Evolutionary conservation across 2,113 vertebrate species (phyloP), one percentile per base, ranked within the genome.

Genomic region (Fregata magnificens): DNA sequence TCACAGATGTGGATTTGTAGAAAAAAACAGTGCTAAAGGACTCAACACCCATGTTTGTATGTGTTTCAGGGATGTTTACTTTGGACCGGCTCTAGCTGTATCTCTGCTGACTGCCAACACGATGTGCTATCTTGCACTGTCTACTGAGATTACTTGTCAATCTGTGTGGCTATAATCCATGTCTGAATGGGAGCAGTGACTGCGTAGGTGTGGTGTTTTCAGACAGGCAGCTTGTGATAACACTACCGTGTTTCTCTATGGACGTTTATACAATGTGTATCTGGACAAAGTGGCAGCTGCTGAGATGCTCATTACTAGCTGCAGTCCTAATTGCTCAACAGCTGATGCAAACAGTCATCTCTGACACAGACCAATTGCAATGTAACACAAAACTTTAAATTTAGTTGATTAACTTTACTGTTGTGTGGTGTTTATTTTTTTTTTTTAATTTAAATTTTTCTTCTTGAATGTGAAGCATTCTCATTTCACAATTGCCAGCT

Each of bases 1-100:
- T 82, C 36, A 13, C 11, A 29, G 50, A 12, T 49, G 13, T 65
- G 86, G 21, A 26, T 86, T 76, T 90, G 62, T 56, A 18, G 22
- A 79, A 36, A 25, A 90, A 28, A 67, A 5, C n/a, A 25, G 18
- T 16, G 26, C 71, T 59, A 1, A 69, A 69, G 53, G 49, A 47
- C 62, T 67, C 38, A 6, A 22, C 16, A 5, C 10, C 14, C 31
- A 11, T 1, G 0, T 63, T n/a, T 38, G 10, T n/a, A 0, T 36
- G 5, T 5, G 7, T 53, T 79, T 70, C 32, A 38, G 38, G 61
- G 34, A 7, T 69, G 31, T 53, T 90, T 72, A 14, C 42, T 52
- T 69, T 31, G 72, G n/a, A n/a, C 49, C 44, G 72, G 50, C 31
- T 95, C 7, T 80, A 22, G 55, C 67, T 52, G 65, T 63, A 45